Evolutionary conservation across 2,888 invertebrate genomes (phyloP).

Genomic region (Coleophora flavipennella): DNA sequence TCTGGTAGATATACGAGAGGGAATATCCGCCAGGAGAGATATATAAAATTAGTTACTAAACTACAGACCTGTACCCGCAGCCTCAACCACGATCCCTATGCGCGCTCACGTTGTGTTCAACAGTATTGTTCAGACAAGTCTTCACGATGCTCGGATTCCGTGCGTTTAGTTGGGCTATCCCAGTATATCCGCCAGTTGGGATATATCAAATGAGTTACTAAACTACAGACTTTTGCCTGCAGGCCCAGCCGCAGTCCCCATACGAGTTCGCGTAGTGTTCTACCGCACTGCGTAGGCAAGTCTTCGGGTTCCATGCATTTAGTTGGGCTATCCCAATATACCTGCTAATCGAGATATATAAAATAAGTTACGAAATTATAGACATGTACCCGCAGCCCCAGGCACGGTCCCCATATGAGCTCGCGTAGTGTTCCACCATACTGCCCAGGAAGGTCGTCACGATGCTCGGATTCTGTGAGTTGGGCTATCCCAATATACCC

Average conservation of each 20-base stretch:
- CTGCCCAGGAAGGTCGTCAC: conserved; percentile 82
- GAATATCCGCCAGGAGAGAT: conserved; percentile 33
- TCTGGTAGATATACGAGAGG: too few relatives aligned
- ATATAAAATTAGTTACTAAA: background rate
- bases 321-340: conserved; percentile 54
- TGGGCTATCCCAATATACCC: too few relatives aligned
- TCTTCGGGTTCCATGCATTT: conserved; percentile 76
- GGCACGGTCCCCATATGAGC: conserved; percentile 90
- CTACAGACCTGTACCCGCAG: conserved; percentile 86
- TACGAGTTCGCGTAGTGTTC: conserved; percentile 92
- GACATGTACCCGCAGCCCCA: conserved; percentile 92
- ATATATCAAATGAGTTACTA: too few relatives aligned
- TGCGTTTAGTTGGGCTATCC: conserved; percentile 53
- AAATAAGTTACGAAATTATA: too few relatives aligned
- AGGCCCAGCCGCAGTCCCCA: conserved; percentile 94
- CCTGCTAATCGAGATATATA: conserved; percentile 28
- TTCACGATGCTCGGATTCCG: conserved; percentile 76
- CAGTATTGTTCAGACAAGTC: conserved; percentile 83
- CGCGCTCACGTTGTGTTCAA: conserved; percentile 90
- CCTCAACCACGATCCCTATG: conserved; percentile 95
- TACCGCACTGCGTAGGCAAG: conserved; percentile 83
- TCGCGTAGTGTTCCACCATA: conserved; percentile 88
- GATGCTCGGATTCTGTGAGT: conserved; percentile 73
- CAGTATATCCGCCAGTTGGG: too few relatives aligned
- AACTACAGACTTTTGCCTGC: conserved; percentile 82